Evolutionary conservation across 2,888 invertebrate species (phyloP).

Genomic region (Asteroscopus sphinx): DNA sequence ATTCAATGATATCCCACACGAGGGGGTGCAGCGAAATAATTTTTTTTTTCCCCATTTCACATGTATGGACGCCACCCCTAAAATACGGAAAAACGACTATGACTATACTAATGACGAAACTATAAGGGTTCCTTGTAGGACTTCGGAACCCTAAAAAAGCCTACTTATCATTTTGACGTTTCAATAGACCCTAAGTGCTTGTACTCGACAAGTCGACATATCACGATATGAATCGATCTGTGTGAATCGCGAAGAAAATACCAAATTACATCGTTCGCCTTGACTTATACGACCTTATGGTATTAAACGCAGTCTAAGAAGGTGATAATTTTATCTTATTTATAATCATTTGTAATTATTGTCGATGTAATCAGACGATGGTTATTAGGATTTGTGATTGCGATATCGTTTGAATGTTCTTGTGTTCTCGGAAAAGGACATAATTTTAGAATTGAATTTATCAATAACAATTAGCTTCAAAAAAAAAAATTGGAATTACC

Average conservation of each 20-base stretch:
- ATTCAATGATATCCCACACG: no score
- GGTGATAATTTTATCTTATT: constrained; percentile 34
- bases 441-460: constrained; percentile 6
- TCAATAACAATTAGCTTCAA: no score
- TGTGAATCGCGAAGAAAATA: constrained; percentile 31
- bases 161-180: constrained; percentile 45
- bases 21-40: no score
- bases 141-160: no score
- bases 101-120: no score
- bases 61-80: no score
- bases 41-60: no score
- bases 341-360: constrained; percentile 27
- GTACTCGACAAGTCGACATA: constrained; percentile 25
- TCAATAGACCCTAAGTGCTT: constrained; percentile 30
- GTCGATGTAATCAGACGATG: constrained; percentile 24
- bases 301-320: constrained; percentile 22
- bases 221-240: constrained; percentile 41
- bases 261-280: constrained; percentile 35
- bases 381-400: constrained; percentile 15
- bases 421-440: no score
- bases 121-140: no score
- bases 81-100: no score
- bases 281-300: constrained; percentile 44
- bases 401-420: constrained; percentile 1
- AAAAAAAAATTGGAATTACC: no score